Evolutionary conservation across 2,797 vertebrate genomes (phyloP).

Genomic region (Gephyroberyx darwinii): DNA sequence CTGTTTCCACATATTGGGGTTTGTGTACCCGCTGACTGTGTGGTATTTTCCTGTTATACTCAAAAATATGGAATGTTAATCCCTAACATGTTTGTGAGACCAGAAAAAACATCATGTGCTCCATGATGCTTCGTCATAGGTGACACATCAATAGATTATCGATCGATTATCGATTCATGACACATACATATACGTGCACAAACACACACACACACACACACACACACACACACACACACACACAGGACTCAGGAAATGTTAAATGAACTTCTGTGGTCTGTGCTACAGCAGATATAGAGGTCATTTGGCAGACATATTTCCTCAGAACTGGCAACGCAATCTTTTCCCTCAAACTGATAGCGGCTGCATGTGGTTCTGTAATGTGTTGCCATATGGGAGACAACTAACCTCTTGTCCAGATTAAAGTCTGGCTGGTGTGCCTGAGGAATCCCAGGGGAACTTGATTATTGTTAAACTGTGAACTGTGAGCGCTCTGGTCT

Average conservation of each 20-base stretch:
- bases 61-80: slow-evolving; percentile 44
- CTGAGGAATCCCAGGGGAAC: slow-evolving; percentile 40
- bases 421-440: slow-evolving; percentile 44
- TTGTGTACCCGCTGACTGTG: slow-evolving; percentile 23
- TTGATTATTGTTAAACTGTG: slow-evolving; percentile 38
- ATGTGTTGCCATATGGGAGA: slow-evolving; percentile 57
- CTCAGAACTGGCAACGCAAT: slow-evolving; percentile 31
- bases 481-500: slow-evolving; percentile 36
- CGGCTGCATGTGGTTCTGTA: slow-evolving; percentile 50
- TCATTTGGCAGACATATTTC: slow-evolving; percentile 48
- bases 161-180: background rate
- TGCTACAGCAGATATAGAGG: slow-evolving; percentile 31
- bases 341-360: slow-evolving; percentile 33
- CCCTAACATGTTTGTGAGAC: slow-evolving; percentile 32
- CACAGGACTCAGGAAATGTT: background rate
- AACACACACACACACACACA: too few species aligned
- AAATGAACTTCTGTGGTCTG: background rate
- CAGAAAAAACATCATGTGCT: slow-evolving; percentile 16
- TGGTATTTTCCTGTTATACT: slow-evolving; percentile 15
- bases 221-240: background rate
- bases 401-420: slow-evolving; percentile 60
- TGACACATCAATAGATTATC: too few species aligned
- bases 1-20: slow-evolving; percentile 7
- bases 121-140: background rate
- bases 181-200: background rate